Evolutionary conservation across 2,113 vertebrate species (phyloP).

Genomic region (Zingel zingel): DNA sequence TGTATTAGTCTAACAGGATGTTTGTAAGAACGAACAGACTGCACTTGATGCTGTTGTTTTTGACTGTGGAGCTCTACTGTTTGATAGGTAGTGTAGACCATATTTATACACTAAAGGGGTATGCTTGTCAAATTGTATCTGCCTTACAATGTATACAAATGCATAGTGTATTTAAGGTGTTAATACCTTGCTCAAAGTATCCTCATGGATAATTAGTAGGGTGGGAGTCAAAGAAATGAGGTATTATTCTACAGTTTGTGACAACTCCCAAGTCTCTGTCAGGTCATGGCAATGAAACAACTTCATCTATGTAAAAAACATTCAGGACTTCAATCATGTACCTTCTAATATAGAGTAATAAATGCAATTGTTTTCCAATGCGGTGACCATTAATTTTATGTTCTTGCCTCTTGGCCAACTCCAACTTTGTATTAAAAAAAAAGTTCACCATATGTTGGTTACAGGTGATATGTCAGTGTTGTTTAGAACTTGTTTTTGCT

Average conservation of each 20-base stretch:
- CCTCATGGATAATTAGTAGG: neutral
- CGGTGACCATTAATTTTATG: conserved; percentile 1
- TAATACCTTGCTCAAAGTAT: conserved; percentile 20
- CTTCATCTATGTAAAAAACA: conserved; percentile 63
- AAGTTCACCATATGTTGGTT: neutral
- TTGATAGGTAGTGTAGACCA: conserved; percentile 20
- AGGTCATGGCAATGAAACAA: conserved; percentile 24
- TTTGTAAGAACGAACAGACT: neutral
- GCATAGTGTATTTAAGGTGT: conserved; percentile 25
- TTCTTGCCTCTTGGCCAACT: neutral
- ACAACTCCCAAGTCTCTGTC: conserved; percentile 33
- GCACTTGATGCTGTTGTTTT: conserved; percentile 29
- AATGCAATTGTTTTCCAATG: conserved; percentile 74
- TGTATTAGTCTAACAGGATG: conserved; percentile 16
- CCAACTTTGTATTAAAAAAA: neutral
- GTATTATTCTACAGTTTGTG: conserved; percentile 36
- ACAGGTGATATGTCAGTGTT: neutral
- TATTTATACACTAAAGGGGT: conserved; percentile 25
- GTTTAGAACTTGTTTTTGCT: neutral
- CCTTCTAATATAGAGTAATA: conserved; percentile 78
- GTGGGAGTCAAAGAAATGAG: conserved; percentile 8
- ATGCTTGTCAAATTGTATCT: conserved; percentile 37
- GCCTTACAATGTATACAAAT: conserved; percentile 49
- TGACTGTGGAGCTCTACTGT: conserved; percentile 20
- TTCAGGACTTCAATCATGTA: conserved; percentile 79